phyloP scores from a whole-genome alignment of 2,888 invertebrate genomes.

The Pherbina coryleti region DNA sequence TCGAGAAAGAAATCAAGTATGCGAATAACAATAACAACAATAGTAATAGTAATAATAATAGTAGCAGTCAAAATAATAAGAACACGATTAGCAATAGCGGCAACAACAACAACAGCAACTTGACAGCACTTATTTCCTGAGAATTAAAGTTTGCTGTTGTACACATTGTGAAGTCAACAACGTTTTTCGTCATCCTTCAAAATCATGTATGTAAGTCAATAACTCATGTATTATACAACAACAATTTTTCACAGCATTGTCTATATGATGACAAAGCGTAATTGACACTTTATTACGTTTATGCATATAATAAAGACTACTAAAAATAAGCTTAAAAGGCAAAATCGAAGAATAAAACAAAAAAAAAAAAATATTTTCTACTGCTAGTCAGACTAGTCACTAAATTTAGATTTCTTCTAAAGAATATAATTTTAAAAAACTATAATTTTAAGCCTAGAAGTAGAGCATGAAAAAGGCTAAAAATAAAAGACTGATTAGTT shows the following conservation, averaged over 20 bases:
- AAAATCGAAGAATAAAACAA: not conserved
- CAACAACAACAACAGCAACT: slow-evolving; percentile 19
- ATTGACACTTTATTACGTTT: not conserved
- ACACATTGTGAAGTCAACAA: slow-evolving; percentile 15
- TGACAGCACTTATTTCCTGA: slow-evolving; percentile 35
- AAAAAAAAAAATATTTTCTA: not conserved
- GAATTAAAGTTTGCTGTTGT: slow-evolving; percentile 23
- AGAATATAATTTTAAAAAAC: slow-evolving; percentile 8
- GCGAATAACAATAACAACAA: not conserved
- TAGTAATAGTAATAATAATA: slow-evolving; percentile 15
- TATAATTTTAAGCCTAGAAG: slow-evolving; percentile 13
- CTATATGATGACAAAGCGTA: not conserved
- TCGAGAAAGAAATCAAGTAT: slow-evolving; percentile 1
- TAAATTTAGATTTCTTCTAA: slow-evolving; percentile 7
- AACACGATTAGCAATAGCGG: no score
- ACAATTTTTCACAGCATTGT: not conserved
- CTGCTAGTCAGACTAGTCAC: slow-evolving; percentile 31
- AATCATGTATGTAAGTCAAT: slow-evolving; percentile 35
- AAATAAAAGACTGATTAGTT: slow-evolving; percentile 33
- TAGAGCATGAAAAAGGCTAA: slow-evolving; percentile 3
- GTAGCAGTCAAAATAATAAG: slow-evolving; percentile 3
- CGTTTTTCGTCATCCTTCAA: slow-evolving; percentile 24
- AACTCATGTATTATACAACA: not conserved
- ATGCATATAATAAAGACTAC: slow-evolving; percentile 8
- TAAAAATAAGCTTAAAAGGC: not conserved